Evolutionary conservation across 2,888 invertebrate species (phyloP).

Genomic region (Drosophila atripex): DNA sequence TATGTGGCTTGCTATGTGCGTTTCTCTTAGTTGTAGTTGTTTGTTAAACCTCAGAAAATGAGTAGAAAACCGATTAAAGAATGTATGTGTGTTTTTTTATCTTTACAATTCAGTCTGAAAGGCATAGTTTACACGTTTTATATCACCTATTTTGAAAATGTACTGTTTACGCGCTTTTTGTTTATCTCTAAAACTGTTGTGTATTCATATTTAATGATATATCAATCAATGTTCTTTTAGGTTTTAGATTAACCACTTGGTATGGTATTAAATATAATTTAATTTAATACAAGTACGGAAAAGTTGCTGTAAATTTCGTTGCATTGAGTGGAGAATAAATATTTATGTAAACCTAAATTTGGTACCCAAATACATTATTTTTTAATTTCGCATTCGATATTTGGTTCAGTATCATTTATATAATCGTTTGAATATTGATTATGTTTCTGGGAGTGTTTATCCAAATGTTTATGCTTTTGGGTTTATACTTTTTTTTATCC

Average conservation of each 20-base stretch:
- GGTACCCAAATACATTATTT: slow-evolving; percentile 71
- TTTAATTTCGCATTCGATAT: slow-evolving; percentile 75
- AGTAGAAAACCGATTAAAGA: slow-evolving; percentile 76
- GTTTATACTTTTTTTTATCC: slow-evolving; percentile 45
- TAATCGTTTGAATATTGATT: slow-evolving; percentile 63
- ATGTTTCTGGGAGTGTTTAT: slow-evolving; percentile 58
- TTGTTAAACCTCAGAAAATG: slow-evolving; percentile 64
- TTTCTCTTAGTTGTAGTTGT: slow-evolving; percentile 62
- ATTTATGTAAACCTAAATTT: slow-evolving; percentile 73
- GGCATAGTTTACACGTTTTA: slow-evolving; percentile 79
- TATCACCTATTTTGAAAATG: slow-evolving; percentile 79
- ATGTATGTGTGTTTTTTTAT: slow-evolving; percentile 71
- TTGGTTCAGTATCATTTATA: slow-evolving; percentile 63
- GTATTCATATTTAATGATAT: slow-evolving; percentile 65
- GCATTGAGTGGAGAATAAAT: slow-evolving; percentile 73
- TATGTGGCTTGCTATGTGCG: slow-evolving; percentile 65
- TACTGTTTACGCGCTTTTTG: slow-evolving; percentile 57
- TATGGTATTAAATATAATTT: slow-evolving; percentile 54
- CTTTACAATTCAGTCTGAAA: slow-evolving; percentile 79
- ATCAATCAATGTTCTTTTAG: slow-evolving; percentile 46
- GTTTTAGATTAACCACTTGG: slow-evolving; percentile 60
- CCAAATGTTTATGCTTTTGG: slow-evolving; percentile 50
- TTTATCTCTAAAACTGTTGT: slow-evolving; percentile 57
- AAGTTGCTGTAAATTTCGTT: slow-evolving; percentile 75
- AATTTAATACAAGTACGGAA: slow-evolving; percentile 63